Percentiles rank a stretch among this genome's conserved stretches.
phyloP scores from a whole-genome alignment of 2,797 vertebrate species.

The Hybognathus amarus region DNA sequence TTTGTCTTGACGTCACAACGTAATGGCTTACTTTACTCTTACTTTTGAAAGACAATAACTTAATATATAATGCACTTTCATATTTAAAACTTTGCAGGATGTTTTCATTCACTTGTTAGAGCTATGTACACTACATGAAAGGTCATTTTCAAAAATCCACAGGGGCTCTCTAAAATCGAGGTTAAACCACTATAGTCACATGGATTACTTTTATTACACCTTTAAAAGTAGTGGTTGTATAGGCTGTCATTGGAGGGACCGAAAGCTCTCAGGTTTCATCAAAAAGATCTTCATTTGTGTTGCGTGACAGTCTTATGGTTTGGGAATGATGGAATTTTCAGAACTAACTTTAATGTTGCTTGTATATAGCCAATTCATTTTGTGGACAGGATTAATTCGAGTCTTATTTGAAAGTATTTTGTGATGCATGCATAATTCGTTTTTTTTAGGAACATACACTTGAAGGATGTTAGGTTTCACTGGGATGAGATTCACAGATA shows the following conservation, averaged over 20 bases:
- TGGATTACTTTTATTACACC: too few relatives aligned
- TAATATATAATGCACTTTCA: too few relatives aligned
- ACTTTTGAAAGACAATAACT: too few relatives aligned
- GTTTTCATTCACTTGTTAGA: too few relatives aligned
- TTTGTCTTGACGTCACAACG: too few relatives aligned
- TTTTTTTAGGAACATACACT: conserved; percentile 17
- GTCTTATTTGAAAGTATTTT: conserved; percentile 10
- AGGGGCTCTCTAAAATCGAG: too few relatives aligned
- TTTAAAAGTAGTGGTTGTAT: not conserved
- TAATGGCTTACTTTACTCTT: too few relatives aligned
- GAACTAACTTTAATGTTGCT: not conserved
- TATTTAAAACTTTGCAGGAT: too few relatives aligned
- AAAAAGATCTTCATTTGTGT: not conserved
- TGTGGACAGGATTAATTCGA: conserved; percentile 4
- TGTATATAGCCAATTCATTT: not conserved
- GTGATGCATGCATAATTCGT: conserved; percentile 20
- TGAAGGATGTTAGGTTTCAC: conserved; percentile 12
- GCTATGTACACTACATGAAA: too few relatives aligned
- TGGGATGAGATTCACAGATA: not conserved
- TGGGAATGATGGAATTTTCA: not conserved
- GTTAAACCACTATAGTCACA: too few relatives aligned
- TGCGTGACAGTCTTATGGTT: not conserved
- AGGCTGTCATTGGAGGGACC: not conserved
- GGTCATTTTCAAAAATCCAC: too few relatives aligned
- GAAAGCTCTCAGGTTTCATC: not conserved